Base-by-base conservation (phyloP, 2,888 invertebrate species). In the Ischnura elegans region DNA sequence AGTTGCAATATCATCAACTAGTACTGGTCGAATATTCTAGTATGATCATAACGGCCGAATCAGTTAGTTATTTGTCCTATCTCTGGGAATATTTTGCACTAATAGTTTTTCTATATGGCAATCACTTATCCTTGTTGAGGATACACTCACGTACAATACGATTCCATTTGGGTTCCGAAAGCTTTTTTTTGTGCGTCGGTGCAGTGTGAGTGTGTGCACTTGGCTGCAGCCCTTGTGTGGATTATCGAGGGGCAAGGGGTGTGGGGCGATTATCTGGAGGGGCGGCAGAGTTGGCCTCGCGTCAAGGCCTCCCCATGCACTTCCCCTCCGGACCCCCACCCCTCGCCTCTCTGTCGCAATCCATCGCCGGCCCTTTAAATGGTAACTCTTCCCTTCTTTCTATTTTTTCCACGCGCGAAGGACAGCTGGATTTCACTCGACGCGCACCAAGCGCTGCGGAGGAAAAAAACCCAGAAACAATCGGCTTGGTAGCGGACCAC, bases 361-460 rank as follows among this genome's bases (percentile, higher is more conserved):
- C 90, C 25, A 16, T 55, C 90, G 13, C 90, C 66, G 90, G 90
- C 36, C 90, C 90, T 90, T 90, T 90, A 90, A 90, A 90, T 90
- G 90, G 90, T 61, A 90, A 66, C 90, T 90, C 55, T 90, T 87
- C 29, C 36, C 8, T 90, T 90, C 55, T 61, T 90, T 51, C 8
- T 8, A 2, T 51, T 10, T 51, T 13, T 47, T 8, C 51, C 19
- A 51, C 36, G 43, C 42, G 61, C 90, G 90, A 90, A 90, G 90
- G 90, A 90, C 90, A 47, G 25, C 90, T 43, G 90, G 90, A 25
- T 90, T 90, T 76, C 36, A 29, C 76, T 76, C 76, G n/a, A n/a
- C n/a, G 36, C 76, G 13, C 76, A 29, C 76, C 51, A 51, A 51
- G 16, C 51, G 19, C 13, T 19, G 16, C 16, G 51, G 51, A 51